These are phyloP conservation scores for Anolis apletophallus DNA, from an alignment of 2,797 vertebrate species.

Conservation along the genomic window DNA sequence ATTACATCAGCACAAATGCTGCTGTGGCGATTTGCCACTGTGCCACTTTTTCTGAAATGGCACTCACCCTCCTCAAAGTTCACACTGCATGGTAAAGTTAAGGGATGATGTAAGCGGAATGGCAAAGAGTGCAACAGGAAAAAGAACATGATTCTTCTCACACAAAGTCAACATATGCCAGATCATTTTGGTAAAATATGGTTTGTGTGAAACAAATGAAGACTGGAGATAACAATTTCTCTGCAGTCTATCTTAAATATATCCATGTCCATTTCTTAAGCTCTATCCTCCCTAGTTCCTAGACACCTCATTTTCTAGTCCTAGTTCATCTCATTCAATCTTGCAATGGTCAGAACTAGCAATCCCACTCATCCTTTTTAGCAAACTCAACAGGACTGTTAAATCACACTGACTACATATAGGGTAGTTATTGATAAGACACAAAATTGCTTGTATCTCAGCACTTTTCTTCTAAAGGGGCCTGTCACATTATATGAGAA, in stretches of 20 bases:
- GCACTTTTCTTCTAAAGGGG: not conserved
- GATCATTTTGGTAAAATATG: not conserved
- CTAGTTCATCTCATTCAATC: not conserved
- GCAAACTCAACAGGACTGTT: not conserved
- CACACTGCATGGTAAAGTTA: not conserved
- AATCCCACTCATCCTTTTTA: not conserved
- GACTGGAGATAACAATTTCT: not conserved
- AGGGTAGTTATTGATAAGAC: not conserved
- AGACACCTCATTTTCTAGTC: not conserved
- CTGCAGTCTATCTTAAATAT: not conserved
- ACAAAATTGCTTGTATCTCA: not conserved
- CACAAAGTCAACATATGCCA: not conserved
- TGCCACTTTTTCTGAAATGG: not conserved
- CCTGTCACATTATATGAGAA: not conserved
- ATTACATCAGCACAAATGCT: constrained; percentile 2
- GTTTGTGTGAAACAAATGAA: constrained; percentile 21
- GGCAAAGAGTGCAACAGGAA: not conserved
- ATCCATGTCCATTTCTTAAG: not conserved
- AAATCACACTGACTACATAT: not conserved
- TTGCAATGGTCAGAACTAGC: not conserved
- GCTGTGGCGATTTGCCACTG: not conserved
- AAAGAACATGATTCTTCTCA: not conserved
- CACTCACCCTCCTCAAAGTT: not conserved
- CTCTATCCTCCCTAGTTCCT: not conserved
- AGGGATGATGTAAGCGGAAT: not conserved